These are phyloP conservation scores for Pogonomyrmex californicus DNA, from an alignment of 1,140 invertebrate species.

Conservation along the genomic window DNA sequence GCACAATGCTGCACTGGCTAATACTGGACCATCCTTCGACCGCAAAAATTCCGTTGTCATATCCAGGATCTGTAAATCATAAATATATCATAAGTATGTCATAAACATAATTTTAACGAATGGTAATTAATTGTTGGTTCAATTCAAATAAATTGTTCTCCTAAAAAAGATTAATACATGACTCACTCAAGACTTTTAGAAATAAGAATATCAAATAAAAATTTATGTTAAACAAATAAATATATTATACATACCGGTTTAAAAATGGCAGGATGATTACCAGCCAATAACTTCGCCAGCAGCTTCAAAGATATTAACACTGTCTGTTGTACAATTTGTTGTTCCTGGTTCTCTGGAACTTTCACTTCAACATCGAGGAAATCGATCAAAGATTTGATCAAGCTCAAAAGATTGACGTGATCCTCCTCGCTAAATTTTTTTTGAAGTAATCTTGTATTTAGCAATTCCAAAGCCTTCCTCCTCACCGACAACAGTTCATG, in stretches of 20 bases:
- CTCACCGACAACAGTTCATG: slow-evolving; percentile 91
- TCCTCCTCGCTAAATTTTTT: slow-evolving; percentile 88
- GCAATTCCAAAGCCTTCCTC: slow-evolving; percentile 93
- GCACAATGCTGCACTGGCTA: slow-evolving; percentile 93
- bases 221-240: not conserved
- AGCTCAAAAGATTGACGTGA: slow-evolving; percentile 85
- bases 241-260: slow-evolving; percentile 83
- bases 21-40: slow-evolving; percentile 87
- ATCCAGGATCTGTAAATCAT: slow-evolving; percentile 86
- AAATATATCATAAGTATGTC: not conserved
- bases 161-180: not conserved
- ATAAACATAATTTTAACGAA: too few species aligned
- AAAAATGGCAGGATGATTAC: slow-evolving; percentile 89
- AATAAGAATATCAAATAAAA: slow-evolving; percentile 22
- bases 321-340: slow-evolving; percentile 92
- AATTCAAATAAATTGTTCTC: not conserved
- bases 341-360: slow-evolving; percentile 81
- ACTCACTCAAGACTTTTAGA: not conserved
- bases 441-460: slow-evolving; percentile 93
- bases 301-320: slow-evolving; percentile 94
- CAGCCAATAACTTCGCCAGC: slow-evolving; percentile 90
- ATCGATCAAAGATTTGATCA: slow-evolving; percentile 89
- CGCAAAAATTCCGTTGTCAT: slow-evolving; percentile 89
- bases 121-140: too few species aligned
- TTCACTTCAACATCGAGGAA: slow-evolving; percentile 86